These are phyloP conservation scores for Rhaphigaster nebulosa DNA, from an alignment of 2,888 invertebrate genomes.

Conservation along the genomic window DNA sequence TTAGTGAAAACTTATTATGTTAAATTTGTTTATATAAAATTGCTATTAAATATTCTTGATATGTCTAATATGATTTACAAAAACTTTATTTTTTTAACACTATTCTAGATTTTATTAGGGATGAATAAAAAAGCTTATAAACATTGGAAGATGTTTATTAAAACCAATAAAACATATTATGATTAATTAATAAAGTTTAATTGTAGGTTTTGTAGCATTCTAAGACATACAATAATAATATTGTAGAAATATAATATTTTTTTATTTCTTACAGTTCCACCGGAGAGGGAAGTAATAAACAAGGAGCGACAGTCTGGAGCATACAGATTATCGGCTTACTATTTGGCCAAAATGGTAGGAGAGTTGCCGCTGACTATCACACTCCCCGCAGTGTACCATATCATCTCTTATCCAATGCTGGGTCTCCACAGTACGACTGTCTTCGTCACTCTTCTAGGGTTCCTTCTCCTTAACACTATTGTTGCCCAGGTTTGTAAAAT, in stretches of 20 bases:
- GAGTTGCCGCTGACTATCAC: constrained; percentile 82
- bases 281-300: constrained; percentile 83
- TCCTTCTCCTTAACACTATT: constrained; percentile 79
- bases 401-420: constrained; percentile 83
- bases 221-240: too few relatives aligned
- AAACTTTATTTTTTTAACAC: too few relatives aligned
- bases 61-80: too few relatives aligned
- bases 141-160: too few relatives aligned
- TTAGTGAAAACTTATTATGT: too few relatives aligned
- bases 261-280: constrained; percentile 75
- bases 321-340: constrained; percentile 84
- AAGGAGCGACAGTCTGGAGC: constrained; percentile 85
- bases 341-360: constrained; percentile 85
- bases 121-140: too few relatives aligned
- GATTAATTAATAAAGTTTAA: too few relatives aligned
- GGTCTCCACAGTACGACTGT: constrained; percentile 77
- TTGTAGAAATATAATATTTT: neutral
- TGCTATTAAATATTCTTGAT: too few relatives aligned
- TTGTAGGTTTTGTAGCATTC: too few relatives aligned
- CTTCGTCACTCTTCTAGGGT: constrained; percentile 78
- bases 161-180: too few relatives aligned
- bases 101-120: too few relatives aligned
- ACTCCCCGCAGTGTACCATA: constrained; percentile 81
- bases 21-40: too few relatives aligned
- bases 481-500: constrained; percentile 75